These are phyloP conservation scores for Gonatopus flavifemur DNA, from an alignment of 1,140 invertebrate genomes.

Conservation along the genomic window DNA sequence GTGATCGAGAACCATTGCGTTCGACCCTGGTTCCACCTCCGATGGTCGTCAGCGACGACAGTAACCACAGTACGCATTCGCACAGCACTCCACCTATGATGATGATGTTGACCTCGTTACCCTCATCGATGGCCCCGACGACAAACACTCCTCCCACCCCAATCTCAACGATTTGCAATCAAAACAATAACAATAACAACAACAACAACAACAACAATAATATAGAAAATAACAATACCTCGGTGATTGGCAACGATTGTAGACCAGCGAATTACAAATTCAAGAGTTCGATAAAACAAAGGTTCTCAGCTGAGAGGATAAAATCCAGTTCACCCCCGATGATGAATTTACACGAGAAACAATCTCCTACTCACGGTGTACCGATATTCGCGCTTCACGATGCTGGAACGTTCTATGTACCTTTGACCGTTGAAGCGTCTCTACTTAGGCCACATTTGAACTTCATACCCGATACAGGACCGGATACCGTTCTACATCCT, in stretches of 20 bases:
- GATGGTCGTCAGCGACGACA: conserved; percentile 46
- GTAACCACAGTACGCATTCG: conserved; percentile 51
- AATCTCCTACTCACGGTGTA: conserved; percentile 50
- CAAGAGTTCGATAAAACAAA: conserved; percentile 90
- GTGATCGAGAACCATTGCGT: conserved; percentile 39
- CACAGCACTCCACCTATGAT: conserved; percentile 26
- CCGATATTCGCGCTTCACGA: conserved; percentile 83
- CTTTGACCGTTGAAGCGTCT: conserved; percentile 81
- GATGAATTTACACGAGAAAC: conserved; percentile 35
- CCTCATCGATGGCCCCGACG: too few relatives aligned
- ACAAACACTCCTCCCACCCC: too few relatives aligned
- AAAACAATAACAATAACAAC: too few relatives aligned
- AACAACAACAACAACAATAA: conserved; percentile 21
- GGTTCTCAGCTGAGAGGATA: conserved; percentile 65
- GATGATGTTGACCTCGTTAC: too few relatives aligned
- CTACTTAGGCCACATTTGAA: conserved; percentile 71
- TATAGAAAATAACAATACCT: conserved; percentile 35
- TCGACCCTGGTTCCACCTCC: conserved; percentile 36
- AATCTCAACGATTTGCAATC: too few relatives aligned
- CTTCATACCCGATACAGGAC: conserved; percentile 57
- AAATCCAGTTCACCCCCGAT: conserved; percentile 48
- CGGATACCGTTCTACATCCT: conserved; percentile 77
- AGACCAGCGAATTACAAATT: conserved; percentile 79
- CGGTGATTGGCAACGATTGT: too few relatives aligned
- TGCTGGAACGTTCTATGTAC: conserved; percentile 88